These are phyloP conservation scores for Labrus mixtus DNA, from an alignment of 2,113 vertebrate species.

Conservation along the genomic window DNA sequence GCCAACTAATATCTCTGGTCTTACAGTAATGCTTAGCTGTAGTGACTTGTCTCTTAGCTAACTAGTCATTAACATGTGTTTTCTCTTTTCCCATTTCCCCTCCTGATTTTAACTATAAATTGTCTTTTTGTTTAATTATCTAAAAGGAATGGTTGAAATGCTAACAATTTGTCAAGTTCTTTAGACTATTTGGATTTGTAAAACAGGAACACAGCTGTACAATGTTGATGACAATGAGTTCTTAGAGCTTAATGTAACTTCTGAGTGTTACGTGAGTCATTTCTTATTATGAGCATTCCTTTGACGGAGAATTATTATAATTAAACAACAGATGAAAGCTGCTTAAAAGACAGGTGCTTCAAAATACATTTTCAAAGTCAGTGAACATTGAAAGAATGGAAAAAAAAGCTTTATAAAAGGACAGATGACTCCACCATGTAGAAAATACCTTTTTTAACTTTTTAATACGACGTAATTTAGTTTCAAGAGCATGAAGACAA, in stretches of 20 bases:
- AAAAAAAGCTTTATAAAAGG: background rate
- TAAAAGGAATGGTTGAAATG: too few relatives aligned
- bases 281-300: background rate
- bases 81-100: too few relatives aligned
- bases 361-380: constrained; percentile 1
- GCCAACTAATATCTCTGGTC: too few relatives aligned
- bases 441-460: background rate
- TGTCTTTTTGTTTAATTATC: too few relatives aligned
- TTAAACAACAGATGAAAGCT: background rate
- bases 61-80: too few relatives aligned
- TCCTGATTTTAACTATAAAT: too few relatives aligned
- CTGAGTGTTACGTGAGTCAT: background rate
- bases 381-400: background rate
- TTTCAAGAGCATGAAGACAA: background rate
- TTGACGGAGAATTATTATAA: background rate
- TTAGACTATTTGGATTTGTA: too few relatives aligned
- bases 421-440: background rate
- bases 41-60: too few relatives aligned
- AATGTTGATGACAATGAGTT: too few relatives aligned
- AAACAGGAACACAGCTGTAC: too few relatives aligned
- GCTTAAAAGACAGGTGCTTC: constrained; percentile 5
- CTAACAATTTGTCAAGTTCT: too few relatives aligned
- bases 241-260: background rate
- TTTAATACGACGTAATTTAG: constrained; percentile 32
- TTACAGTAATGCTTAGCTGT: too few relatives aligned